Conservation (phyloP, 2,797 vertebrate species). For the Spondyliosoma cantharus region DNA sequence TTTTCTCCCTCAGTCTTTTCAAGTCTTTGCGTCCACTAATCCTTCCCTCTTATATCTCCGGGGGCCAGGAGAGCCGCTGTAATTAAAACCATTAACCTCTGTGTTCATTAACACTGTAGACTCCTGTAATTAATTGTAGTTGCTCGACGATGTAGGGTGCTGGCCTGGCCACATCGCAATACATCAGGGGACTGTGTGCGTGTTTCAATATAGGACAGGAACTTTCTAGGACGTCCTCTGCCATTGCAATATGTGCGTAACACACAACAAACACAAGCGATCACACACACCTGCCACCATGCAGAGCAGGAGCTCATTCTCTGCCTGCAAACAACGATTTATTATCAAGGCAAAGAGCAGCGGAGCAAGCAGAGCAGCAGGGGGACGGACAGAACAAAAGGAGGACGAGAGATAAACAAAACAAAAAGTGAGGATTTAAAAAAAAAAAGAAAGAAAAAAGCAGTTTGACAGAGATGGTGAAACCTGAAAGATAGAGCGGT, state of each 20-base stretch:
- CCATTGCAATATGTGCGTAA: background rate
- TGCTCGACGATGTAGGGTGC: constrained; percentile 36
- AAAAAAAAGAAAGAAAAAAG: constrained; percentile 21
- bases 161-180: background rate
- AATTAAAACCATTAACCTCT: constrained; percentile 58
- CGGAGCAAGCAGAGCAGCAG: constrained; percentile 7
- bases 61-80: constrained; percentile 30
- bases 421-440: constrained; percentile 12
- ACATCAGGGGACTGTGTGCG: constrained; percentile 23
- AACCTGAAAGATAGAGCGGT: background rate
- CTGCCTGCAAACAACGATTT: constrained; percentile 46
- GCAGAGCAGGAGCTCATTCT: constrained; percentile 16
- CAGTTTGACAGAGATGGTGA: constrained; percentile 7
- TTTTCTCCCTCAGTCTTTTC: background rate
- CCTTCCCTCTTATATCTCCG: constrained; percentile 30
- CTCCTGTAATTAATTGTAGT: constrained; percentile 61
- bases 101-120: constrained; percentile 50
- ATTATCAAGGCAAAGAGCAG: constrained; percentile 40
- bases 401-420: constrained; percentile 29
- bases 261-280: constrained; percentile 6
- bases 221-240: constrained; percentile 15
- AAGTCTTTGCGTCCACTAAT: constrained; percentile 16
- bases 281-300: constrained; percentile 15
- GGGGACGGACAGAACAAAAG: constrained; percentile 32
- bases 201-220: constrained; percentile 24